Evolutionary conservation across 2,797 vertebrate species (phyloP).

Genomic region (Hapalemur alaotrensis): DNA sequence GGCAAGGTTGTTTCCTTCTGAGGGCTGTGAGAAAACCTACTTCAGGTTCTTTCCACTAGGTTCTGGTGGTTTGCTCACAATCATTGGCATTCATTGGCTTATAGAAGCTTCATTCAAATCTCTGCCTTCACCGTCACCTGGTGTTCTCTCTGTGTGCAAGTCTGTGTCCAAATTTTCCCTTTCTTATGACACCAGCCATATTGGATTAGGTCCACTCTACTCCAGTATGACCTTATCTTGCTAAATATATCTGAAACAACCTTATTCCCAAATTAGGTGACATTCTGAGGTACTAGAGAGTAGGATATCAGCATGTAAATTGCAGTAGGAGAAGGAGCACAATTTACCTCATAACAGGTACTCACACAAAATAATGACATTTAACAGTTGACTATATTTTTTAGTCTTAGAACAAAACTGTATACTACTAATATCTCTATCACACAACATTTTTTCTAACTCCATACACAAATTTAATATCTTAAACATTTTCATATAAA

Average conservation of each 20-base stretch:
- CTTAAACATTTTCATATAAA: not conserved
- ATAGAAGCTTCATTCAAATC: not conserved
- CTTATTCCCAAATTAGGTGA: not conserved
- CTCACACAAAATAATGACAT: not conserved
- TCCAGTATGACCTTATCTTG: not conserved
- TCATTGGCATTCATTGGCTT: no score
- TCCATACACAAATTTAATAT: not conserved
- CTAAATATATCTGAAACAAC: not conserved
- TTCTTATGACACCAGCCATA: not conserved
- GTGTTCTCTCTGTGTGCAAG: fast-evolving
- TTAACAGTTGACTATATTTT: not conserved
- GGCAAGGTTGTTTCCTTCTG: not conserved
- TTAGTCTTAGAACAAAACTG: not conserved
- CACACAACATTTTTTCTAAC: not conserved
- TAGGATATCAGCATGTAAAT: not conserved
- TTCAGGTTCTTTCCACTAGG: not conserved
- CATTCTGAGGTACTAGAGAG: not conserved
- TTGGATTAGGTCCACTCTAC: not conserved
- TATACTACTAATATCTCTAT: not conserved
- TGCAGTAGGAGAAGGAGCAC: not conserved
- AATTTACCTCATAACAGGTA: not conserved
- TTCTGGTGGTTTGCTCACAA: not conserved
- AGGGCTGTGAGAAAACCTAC: not conserved
- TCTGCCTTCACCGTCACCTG: not conserved
- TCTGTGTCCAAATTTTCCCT: not conserved